Base-by-base conservation (phyloP, 2,113 vertebrate genomes). In the Pitta sordida region DNA sequence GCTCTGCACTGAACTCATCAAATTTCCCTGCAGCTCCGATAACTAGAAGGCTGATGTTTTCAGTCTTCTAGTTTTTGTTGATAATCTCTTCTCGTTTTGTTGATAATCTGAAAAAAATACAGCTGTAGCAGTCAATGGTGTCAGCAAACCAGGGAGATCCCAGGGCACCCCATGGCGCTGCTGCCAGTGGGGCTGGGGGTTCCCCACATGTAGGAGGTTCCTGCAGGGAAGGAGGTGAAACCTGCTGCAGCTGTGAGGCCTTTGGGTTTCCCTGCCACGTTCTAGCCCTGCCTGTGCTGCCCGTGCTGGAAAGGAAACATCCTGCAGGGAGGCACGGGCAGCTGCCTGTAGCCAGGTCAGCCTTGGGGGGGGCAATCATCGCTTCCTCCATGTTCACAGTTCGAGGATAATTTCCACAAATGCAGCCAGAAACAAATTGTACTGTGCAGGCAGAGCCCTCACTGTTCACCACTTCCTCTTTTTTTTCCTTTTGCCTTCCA, bases 371-470 rank as follows among this genome's bases (percentile, higher is more conserved):
- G 91, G 94, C 96, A 97, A 94, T 97, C 65, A 10, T 85, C 1
- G 94, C 96, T 98, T 97, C 97, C 97, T 97, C 87, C 89, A 30
- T 29, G 1, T 69, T 93, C 36, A 9, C 48, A 3, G 76, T 90
- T 94, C 86, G 84, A 95, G 73, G 92, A 84, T 67, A 95, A 90
- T 97, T 98, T 98, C 96, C 97, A 96, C 76, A 34, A 83, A 27
- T 10, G 3, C 74, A 92, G 94, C 96, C 83, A 68, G 94, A 77
- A 96, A 60, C 21, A 13, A 79, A 88, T 58, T 59, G 37, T 86
- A 56, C 59, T 74, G 15, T 46, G 63, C 44, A 24, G 70, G 88
- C 90, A 81, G 81, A 15, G 41, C 48, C 53, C 24, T 63, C 2
- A 2, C 17, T 55, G 3, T 8, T 90, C 37, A 7, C 63, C 55